Evolutionary conservation across 2,888 invertebrate species (phyloP).

Genomic region (Pharmacophagus antenor): DNA sequence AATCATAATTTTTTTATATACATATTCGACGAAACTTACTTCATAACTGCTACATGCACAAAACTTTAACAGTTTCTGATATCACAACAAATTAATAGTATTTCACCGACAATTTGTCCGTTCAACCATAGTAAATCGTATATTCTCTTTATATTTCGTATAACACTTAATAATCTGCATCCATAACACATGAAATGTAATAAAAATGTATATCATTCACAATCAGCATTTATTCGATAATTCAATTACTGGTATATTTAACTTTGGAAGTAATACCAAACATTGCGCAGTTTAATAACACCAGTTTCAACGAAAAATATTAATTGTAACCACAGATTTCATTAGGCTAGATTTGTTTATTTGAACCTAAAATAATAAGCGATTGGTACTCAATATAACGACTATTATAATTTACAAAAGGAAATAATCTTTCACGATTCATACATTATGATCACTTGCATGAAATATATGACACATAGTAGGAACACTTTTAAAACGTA

Average conservation of each 20-base stretch:
- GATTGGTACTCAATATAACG: neutral
- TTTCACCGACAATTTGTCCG: neutral
- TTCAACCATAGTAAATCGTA: neutral
- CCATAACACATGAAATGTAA: constrained; percentile 21
- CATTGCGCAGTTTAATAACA: constrained; percentile 13
- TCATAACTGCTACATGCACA: too few relatives aligned
- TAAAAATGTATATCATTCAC: constrained; percentile 18
- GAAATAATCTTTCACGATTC: neutral
- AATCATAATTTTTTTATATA: too few relatives aligned
- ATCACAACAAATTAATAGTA: neutral
- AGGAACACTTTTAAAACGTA: too few relatives aligned
- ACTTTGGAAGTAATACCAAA: constrained; percentile 24
- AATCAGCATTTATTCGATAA: constrained; percentile 12
- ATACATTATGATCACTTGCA: too few relatives aligned
- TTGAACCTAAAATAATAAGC: neutral
- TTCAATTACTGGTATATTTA: constrained; percentile 18
- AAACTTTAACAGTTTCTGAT: too few relatives aligned
- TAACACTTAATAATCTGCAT: constrained; percentile 2
- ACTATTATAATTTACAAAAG: neutral
- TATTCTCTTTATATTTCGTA: neutral
- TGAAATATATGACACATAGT: too few relatives aligned
- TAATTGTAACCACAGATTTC: constrained; percentile 1
- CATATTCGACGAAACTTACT: too few relatives aligned
- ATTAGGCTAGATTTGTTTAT: neutral
- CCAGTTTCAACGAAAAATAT: constrained; percentile 6